A percentile compares a stretch with the other conserved stretches of the same genome.
Conservation (phyloP, 2,888 invertebrate genomes). For the Nephrotoma appendiculata region DNA sequence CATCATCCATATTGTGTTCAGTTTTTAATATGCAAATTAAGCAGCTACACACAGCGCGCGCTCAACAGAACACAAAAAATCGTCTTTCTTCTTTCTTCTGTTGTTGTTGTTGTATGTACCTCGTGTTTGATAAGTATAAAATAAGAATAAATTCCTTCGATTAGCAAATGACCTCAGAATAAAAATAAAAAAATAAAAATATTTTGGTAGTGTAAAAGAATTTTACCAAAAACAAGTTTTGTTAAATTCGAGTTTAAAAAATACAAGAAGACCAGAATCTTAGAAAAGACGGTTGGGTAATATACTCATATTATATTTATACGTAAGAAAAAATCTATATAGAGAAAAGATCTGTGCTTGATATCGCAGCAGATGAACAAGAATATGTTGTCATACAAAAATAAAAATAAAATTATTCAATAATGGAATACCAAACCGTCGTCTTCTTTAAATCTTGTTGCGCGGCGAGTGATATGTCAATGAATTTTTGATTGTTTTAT, state of each 20-base stretch:
- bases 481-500: background rate
- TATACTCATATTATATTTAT: background rate
- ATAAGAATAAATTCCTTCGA: background rate
- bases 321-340: background rate
- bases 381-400: background rate
- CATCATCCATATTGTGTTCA: background rate
- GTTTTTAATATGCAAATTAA: background rate
- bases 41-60: background rate
- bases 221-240: background rate
- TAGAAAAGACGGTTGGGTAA: background rate
- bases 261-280: background rate
- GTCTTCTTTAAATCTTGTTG: background rate
- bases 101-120: background rate
- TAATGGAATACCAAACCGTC: background rate
- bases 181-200: background rate
- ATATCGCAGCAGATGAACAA: background rate
- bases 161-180: background rate
- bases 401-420: background rate
- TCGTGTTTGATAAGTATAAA: background rate
- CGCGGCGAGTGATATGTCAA: background rate
- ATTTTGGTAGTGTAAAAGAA: background rate
- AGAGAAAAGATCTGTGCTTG: background rate
- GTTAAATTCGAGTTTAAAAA: background rate
- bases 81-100: background rate
- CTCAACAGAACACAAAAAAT: background rate